Conservation (phyloP, 2,888 invertebrate genomes). For the Arge pagana region DNA sequence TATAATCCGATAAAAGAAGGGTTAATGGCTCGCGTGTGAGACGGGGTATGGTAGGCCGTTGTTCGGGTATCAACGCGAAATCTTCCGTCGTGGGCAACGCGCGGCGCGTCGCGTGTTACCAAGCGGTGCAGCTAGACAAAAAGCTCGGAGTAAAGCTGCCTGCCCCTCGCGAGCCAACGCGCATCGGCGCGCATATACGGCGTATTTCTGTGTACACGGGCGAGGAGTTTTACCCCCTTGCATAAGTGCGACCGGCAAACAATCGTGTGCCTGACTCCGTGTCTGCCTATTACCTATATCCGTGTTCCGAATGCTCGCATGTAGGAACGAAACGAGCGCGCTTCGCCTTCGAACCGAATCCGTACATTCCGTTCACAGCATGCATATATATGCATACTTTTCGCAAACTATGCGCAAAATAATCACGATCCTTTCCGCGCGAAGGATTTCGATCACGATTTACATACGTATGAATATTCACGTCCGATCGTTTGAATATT, state of each 20-base stretch:
- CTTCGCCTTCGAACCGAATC: not conserved
- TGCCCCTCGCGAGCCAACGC: conserved; percentile 20
- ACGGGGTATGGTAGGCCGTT: conserved; percentile 39
- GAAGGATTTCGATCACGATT: no score
- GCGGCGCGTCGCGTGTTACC: conserved; percentile 50
- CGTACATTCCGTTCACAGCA: no score
- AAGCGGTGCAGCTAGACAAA: conserved; percentile 46
- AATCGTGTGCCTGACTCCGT: no score
- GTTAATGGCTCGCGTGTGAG: conserved; percentile 26
- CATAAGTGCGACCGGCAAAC: no score
- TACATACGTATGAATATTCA: no score
- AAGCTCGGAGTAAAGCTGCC: conserved; percentile 36
- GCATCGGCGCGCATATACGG: conserved; percentile 8
- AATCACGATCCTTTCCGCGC: no score
- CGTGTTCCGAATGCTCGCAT: no score
- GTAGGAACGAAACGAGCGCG: not conserved
- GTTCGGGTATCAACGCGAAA: conserved; percentile 46
- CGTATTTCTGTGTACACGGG: no score
- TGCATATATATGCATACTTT: no score
- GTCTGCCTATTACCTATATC: no score
- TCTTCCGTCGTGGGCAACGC: conserved; percentile 49
- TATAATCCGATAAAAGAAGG: conserved; percentile 19
- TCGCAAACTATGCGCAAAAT: no score
- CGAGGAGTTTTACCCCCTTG: not conserved
- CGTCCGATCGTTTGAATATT: no score